A percentile compares a stretch with the other conserved stretches of the same genome.
These are phyloP conservation scores for Pterobdella sp. DNA, from an alignment of 2,888 invertebrate species.

Conservation along the genomic window DNA sequence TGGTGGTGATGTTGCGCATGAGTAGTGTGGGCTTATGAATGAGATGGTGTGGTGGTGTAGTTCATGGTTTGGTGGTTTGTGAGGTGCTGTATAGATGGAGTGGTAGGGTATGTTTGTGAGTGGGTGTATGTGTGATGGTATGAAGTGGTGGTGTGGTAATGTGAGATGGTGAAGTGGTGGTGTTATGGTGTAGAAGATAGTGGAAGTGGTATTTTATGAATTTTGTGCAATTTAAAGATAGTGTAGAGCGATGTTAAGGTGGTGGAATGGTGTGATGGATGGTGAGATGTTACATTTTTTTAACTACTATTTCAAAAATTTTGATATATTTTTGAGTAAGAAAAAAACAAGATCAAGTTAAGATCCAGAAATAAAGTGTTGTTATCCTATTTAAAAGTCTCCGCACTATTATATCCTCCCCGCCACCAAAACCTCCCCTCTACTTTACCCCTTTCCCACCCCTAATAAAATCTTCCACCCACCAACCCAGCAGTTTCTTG, in stretches of 20 bases:
- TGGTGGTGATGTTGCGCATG: not conserved
- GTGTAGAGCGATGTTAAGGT: not conserved
- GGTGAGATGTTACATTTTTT: not conserved
- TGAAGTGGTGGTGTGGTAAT: not conserved
- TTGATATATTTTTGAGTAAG: too few species aligned
- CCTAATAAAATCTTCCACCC: too few species aligned
- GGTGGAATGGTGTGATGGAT: not conserved
- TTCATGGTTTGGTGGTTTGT: not conserved
- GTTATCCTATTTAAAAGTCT: not conserved
- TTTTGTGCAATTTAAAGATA: not conserved
- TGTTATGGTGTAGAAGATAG: not conserved
- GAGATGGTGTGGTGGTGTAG: not conserved
- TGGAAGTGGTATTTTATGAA: not conserved
- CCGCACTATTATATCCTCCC: too few species aligned
- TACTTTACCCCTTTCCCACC: not conserved
- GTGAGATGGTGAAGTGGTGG: not conserved
- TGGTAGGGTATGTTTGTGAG: not conserved
- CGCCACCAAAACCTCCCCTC: not conserved
- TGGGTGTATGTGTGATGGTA: not conserved
- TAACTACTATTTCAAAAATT: too few species aligned
- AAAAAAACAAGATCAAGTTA: too few species aligned
- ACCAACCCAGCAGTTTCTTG: constrained; percentile 53
- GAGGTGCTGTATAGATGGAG: not conserved
- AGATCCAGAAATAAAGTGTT: too few species aligned
- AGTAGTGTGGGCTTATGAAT: not conserved